Percentiles rank a stretch among this genome's conserved stretches.
Conservation (phyloP, 2,797 vertebrate species). For the Muscicapa striata region DNA sequence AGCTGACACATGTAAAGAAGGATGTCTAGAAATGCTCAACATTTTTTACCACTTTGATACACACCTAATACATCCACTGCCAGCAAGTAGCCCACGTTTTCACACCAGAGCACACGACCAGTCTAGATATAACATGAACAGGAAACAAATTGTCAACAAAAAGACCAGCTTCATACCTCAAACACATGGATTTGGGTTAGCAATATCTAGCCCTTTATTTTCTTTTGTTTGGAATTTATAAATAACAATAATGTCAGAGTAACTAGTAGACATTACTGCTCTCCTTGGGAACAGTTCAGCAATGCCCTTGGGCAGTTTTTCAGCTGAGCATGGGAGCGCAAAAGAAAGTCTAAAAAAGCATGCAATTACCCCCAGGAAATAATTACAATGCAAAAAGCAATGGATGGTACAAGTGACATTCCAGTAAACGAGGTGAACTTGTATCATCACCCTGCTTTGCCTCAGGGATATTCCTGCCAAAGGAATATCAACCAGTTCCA, state of each 20-base stretch:
- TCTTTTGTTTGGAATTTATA: neutral
- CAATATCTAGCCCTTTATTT: neutral
- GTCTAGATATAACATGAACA: neutral
- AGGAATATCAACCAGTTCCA: conserved; percentile 49
- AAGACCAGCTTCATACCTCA: neutral
- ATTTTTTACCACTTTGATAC: neutral
- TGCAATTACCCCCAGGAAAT: conserved; percentile 61
- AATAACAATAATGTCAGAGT: neutral
- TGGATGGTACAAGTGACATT: conserved; percentile 58
- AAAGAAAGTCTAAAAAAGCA: conserved; percentile 58
- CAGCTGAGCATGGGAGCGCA: conserved; percentile 47
- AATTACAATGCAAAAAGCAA: conserved; percentile 59
- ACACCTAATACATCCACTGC: neutral
- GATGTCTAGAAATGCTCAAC: rapidly evolving
- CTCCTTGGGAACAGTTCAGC: conserved; percentile 54
- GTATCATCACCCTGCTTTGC: conserved; percentile 55
- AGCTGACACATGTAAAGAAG: neutral
- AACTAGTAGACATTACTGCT: neutral
- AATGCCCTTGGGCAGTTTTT: conserved; percentile 34
- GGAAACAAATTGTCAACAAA: neutral
- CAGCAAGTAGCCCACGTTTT: neutral
- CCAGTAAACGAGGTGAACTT: conserved; percentile 62
- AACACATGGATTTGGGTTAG: neutral
- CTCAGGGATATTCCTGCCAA: conserved; percentile 52
- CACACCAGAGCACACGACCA: neutral